Percentiles rank a stretch among this genome's conserved stretches.
Conservation (phyloP, 1,140 invertebrate genomes). For the Diachasmimorpha longicaudata region DNA sequence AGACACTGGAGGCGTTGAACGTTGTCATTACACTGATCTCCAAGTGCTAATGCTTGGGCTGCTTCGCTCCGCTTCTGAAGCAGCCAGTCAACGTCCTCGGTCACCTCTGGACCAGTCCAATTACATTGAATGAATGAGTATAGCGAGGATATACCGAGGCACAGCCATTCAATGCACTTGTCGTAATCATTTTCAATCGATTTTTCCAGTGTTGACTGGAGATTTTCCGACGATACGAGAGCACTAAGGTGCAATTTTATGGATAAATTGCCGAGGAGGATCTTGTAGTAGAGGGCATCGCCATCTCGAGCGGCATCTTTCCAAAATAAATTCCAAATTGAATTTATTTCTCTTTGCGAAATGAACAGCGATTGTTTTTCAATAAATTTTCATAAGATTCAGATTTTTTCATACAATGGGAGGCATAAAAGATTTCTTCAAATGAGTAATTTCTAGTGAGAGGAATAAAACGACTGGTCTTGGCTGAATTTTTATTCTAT, state of each 20-base stretch:
- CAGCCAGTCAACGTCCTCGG: slow-evolving; percentile 58
- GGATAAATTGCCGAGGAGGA: neutral
- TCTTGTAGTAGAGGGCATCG: neutral
- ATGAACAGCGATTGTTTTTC: too few species aligned
- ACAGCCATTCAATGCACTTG: slow-evolving; percentile 44
- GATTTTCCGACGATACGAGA: neutral
- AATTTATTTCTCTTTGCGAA: too few species aligned
- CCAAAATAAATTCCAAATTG: neutral
- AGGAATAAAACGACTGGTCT: too few species aligned
- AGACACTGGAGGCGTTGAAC: slow-evolving; percentile 70
- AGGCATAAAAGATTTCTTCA: too few species aligned
- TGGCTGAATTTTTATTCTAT: too few species aligned
- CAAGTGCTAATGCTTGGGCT: slow-evolving; percentile 36
- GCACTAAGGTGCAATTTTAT: neutral
- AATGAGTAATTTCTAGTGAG: too few species aligned
- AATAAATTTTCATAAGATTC: too few species aligned
- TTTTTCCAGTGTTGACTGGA: neutral
- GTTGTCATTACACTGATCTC: slow-evolving; percentile 65
- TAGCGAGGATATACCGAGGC: slow-evolving; percentile 67
- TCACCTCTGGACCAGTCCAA: slow-evolving; percentile 75
- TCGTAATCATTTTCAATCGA: neutral
- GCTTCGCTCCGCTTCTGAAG: slow-evolving; percentile 69
- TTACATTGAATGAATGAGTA: slow-evolving; percentile 81
- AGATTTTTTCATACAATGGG: too few species aligned
- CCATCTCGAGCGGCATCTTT: neutral